These are phyloP conservation scores for Hassar affinis DNA, from an alignment of 2,113 vertebrate genomes.

Conservation along the genomic window DNA sequence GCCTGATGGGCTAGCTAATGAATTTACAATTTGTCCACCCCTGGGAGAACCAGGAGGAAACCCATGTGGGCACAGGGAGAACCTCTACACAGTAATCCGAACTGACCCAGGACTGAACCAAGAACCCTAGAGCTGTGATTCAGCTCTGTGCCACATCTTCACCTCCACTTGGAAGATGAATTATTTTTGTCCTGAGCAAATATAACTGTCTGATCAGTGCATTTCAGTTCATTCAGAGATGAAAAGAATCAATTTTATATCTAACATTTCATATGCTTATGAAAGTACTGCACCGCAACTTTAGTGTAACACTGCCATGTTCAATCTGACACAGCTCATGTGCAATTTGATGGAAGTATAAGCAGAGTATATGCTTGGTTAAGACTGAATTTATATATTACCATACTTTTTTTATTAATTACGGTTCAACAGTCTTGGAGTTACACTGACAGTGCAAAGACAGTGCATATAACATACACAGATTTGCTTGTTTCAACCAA, in stretches of 20 bases:
- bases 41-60: not conserved
- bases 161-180: not conserved
- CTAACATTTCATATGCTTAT: conserved; percentile 20
- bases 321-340: not conserved
- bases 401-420: not conserved
- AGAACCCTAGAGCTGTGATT: not conserved
- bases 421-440: not conserved
- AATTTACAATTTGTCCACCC: not conserved
- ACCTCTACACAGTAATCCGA: not conserved
- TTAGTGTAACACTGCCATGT: conserved; percentile 5
- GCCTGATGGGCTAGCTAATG: not conserved
- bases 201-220: conserved; percentile 14
- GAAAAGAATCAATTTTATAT: conserved; percentile 15
- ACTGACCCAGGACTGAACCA: not conserved
- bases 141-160: not conserved
- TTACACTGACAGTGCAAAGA: not conserved
- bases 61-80: not conserved
- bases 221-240: conserved; percentile 2
- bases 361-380: not conserved
- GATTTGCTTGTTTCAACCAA: not conserved
- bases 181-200: conserved; percentile 31
- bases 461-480: not conserved
- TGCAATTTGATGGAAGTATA: not conserved
- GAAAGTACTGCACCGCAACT: conserved; percentile 16
- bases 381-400: not conserved